A percentile compares a stretch with the other conserved stretches of the same genome.
phyloP scores from a whole-genome alignment of 2,113 vertebrate genomes.

The Erythrolamprus reginae region DNA sequence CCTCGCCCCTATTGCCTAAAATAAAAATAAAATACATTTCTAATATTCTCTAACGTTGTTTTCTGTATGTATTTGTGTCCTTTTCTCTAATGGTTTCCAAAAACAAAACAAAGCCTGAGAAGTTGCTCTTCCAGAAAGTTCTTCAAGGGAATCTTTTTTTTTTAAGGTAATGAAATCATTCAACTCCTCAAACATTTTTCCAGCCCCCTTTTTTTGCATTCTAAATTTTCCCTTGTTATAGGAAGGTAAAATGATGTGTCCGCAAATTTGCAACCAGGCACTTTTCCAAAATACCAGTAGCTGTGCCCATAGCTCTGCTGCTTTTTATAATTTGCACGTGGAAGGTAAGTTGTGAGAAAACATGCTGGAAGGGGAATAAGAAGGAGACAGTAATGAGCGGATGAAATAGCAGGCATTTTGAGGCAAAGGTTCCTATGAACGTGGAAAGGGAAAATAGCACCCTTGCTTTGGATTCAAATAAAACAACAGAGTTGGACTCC shows the following conservation, averaged over 20 bases:
- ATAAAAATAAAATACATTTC: neutral
- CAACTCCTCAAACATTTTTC: neutral
- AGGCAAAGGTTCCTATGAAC: neutral
- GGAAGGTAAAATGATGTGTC: neutral
- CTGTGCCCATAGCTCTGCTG: neutral
- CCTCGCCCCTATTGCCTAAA: neutral
- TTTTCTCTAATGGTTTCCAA: neutral
- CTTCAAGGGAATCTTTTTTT: neutral
- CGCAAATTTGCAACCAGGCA: neutral
- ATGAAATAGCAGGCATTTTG: neutral
- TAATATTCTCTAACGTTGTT: neutral
- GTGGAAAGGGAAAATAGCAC: neutral
- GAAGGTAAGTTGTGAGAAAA: neutral
- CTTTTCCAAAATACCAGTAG: neutral
- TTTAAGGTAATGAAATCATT: neutral
- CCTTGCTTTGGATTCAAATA: neutral
- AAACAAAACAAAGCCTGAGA: neutral
- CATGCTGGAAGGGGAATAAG: neutral
- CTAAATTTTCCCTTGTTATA: neutral
- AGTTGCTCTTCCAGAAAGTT: neutral
- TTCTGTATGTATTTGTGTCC: neutral
- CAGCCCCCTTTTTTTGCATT: neutral
- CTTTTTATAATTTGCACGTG: neutral
- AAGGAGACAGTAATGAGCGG: neutral
- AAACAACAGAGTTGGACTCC: neutral